Evolutionary conservation across 1,140 invertebrate genomes (phyloP), one percentile per base, ranked within the genome.

Genomic region (Solen grandis): DNA sequence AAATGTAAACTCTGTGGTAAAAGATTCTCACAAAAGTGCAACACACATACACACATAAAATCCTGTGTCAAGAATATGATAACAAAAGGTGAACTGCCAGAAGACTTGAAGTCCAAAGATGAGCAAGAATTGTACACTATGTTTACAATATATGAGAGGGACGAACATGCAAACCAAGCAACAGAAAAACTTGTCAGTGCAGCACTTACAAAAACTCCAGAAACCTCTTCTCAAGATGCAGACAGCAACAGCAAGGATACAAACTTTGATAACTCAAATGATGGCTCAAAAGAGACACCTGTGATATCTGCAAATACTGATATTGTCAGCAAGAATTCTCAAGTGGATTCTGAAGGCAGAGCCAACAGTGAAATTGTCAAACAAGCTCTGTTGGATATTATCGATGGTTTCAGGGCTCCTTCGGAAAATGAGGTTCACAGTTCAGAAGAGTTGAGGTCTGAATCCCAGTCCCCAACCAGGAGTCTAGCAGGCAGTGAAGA

Each of bases 1-100:
- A 96, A 96, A 0, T 99, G 98, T 93, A 96, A 96, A 14, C 97
- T 98, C 88, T 99, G 98, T 92, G 97, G 97, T 63, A 99, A 99
- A 91, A 96, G 97, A 8, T 99, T 99, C 92, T 98, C 98, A 14
- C 98, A 99, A 93, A 94, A 98, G 55, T 98, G 97, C 72, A 80
- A 80, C 57, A 78, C 75, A 36, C 75, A 78, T 22, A 78, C 75
- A 1, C 75, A 78, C 22, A 78, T 78, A 3, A 78, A 78, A 25
- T 78, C 75, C 4, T 78, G 75, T 41, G 50, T 68, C 54, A 78
- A 78, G 25, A 31, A 66, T 10, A 46, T 55, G 35, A 35, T 59
- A 35, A 36, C 55, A 19, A 66, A 66, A 50, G 75, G 75, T 3
- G 38, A 66, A 33, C 16, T 78, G 8, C 54, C 75, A 16, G 75